Evolutionary conservation across 2,797 vertebrate species (phyloP), one percentile per base, ranked within the genome.

Genomic region (Pelobates cultripes): DNA sequence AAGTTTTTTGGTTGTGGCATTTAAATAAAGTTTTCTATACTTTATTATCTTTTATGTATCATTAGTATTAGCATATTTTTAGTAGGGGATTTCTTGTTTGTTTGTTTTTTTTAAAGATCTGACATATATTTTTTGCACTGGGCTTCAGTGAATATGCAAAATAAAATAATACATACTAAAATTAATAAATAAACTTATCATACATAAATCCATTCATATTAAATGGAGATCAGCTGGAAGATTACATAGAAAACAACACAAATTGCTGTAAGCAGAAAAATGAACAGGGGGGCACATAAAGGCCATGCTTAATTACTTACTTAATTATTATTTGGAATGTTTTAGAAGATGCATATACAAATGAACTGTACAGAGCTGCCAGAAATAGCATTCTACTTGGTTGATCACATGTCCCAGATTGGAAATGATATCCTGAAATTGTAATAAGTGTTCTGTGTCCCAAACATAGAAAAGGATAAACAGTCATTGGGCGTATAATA

Each of bases 321-420:
- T 64, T 64, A 17, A 64, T 64, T 64, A 64, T 64, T 64, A 64
- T 17, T 64, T 64, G 61, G n/a, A 64, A 64, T 40, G 17, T 7
- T 28, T 12, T 42, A 7, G n/a, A 64, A 40, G 3, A 3, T 40
- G 61, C 61, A 14, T 4, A 64, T 64, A 8, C 28, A 64, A 64
- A 7, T 40, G 61, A 64, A 64, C 17, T 6, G 4, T n/a, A 64
- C 17, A 28, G 9, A 64, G 5, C n/a, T 64, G 61, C 28, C 28
- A 64, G 61, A 40, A 60, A 60, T 40, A 40, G 14, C 17, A 64
- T 64, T 64, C 6, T 64, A 64, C 17, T 28, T 64, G 55, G 55
- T 4, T 57, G 55, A 57, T 12, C 55, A 57, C 55, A 57, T 57
- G 55, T 57, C 55, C 13, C 47, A 51, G 5, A 51, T 10, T 51